phyloP scores from a whole-genome alignment of 2,113 vertebrate genomes.

The Himantopus leucocephalus region DNA sequence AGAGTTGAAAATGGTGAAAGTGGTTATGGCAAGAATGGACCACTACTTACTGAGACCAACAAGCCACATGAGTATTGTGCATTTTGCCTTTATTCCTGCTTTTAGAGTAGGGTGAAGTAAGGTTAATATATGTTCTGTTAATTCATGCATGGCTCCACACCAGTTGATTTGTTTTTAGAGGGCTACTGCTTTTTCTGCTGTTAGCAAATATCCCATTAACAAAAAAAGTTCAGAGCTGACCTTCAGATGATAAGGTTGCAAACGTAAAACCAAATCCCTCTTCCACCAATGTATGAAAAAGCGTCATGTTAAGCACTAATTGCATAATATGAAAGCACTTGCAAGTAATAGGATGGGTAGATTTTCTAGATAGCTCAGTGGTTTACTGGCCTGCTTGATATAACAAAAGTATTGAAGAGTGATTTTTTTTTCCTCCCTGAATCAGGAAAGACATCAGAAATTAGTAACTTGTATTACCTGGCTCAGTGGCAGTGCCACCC shows the following conservation, averaged over 20 bases:
- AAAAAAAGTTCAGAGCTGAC: neutral
- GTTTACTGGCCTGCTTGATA: neutral
- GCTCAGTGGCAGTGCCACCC: neutral
- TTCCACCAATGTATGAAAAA: neutral
- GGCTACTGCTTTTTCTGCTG: neutral
- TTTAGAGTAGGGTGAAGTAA: neutral
- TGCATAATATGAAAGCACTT: neutral
- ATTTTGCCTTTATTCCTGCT: neutral
- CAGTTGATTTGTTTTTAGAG: neutral
- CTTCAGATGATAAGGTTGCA: neutral
- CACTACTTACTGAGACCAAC: neutral
- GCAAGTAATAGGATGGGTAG: neutral
- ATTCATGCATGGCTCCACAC: neutral
- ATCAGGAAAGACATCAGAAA: neutral
- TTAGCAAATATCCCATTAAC: neutral
- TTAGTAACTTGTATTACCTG: neutral
- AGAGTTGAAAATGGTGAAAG: neutral
- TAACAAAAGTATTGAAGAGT: neutral
- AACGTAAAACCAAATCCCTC: neutral
- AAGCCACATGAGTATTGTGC: neutral
- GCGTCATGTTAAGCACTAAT: neutral
- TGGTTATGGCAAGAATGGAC: neutral
- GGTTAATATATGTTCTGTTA: neutral
- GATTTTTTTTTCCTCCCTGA: rapidly evolving
- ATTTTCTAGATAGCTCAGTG: neutral